phyloP scores from a whole-genome alignment of 2,113 vertebrate species.

The Pteruthius melanotis region DNA sequence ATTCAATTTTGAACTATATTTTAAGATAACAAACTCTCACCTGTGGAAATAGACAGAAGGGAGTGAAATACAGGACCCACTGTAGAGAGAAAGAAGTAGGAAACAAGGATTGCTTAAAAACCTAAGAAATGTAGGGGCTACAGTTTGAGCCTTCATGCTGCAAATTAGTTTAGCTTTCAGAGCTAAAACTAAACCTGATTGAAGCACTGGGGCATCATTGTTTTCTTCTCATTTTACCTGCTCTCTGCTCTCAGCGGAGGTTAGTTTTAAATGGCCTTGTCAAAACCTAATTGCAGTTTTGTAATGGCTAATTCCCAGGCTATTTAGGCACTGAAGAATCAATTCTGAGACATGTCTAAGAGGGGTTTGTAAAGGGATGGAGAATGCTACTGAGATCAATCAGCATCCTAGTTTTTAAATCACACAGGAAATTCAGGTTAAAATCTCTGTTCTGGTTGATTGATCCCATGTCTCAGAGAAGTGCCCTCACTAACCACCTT shows the following conservation, averaged over 20 bases:
- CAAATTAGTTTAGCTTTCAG: constrained; percentile 15
- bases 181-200: not conserved
- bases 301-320: constrained; percentile 48
- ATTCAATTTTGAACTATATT: not conserved
- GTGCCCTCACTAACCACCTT: constrained; percentile 4
- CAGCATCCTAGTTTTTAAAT: constrained; percentile 34
- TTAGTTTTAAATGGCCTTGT: constrained; percentile 53
- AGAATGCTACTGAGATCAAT: constrained; percentile 49
- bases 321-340: constrained; percentile 39
- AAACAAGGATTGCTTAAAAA: not conserved
- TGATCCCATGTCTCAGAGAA: not conserved
- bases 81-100: not conserved
- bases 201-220: not conserved
- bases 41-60: not conserved
- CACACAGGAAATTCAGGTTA: constrained; percentile 40
- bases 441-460: constrained; percentile 9
- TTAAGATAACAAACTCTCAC: not conserved
- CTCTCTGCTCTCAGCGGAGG: not conserved
- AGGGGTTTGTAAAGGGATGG: constrained; percentile 18
- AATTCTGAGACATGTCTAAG: constrained; percentile 30
- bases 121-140: not conserved
- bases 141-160: not conserved
- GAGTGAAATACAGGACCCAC: not conserved
- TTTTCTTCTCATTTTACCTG: constrained; percentile 29
- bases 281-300: constrained; percentile 56